Evolutionary conservation across 2,797 vertebrate species (phyloP).

Genomic region (Betta splendens): DNA sequence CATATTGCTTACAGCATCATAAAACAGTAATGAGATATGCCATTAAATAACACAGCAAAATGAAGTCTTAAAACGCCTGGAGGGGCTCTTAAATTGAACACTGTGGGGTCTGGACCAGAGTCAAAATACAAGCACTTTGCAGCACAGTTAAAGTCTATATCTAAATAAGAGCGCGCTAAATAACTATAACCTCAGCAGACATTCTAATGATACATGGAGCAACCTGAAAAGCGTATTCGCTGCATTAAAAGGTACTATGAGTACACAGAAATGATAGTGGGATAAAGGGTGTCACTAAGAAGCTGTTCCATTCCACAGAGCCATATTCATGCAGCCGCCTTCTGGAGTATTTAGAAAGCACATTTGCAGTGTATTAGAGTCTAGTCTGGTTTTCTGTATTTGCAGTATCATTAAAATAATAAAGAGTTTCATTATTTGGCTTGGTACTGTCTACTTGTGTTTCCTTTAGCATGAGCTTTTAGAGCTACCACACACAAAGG

Average conservation of each 20-base stretch:
- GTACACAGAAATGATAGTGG: background rate
- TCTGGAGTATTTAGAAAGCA: too few species aligned
- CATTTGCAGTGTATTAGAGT: background rate
- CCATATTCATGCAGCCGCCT: too few species aligned
- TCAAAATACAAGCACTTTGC: conserved; percentile 64
- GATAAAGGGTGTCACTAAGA: background rate
- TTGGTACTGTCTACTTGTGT: too few species aligned
- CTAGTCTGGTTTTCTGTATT: background rate
- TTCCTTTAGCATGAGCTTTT: too few species aligned
- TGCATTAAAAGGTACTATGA: background rate
- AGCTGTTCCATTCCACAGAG: background rate
- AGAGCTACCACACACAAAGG: too few species aligned
- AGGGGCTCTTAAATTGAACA: conserved; percentile 70
- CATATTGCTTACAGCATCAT: conserved; percentile 76
- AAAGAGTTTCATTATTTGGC: too few species aligned
- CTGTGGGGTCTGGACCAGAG: conserved; percentile 54
- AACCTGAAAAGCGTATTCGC: conserved; percentile 22
- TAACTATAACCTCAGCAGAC: conserved; percentile 50
- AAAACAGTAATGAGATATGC: conserved; percentile 78
- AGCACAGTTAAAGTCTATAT: conserved; percentile 52
- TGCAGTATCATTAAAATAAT: background rate
- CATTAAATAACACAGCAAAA: conserved; percentile 76
- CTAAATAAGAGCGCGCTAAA: conserved; percentile 46
- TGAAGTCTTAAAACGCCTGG: conserved; percentile 69
- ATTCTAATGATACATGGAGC: conserved; percentile 37